These are phyloP conservation scores for Aplysina aerophoba DNA, from an alignment of 37 sponge, comb jelly and placozoan species.

Conservation along the genomic window DNA sequence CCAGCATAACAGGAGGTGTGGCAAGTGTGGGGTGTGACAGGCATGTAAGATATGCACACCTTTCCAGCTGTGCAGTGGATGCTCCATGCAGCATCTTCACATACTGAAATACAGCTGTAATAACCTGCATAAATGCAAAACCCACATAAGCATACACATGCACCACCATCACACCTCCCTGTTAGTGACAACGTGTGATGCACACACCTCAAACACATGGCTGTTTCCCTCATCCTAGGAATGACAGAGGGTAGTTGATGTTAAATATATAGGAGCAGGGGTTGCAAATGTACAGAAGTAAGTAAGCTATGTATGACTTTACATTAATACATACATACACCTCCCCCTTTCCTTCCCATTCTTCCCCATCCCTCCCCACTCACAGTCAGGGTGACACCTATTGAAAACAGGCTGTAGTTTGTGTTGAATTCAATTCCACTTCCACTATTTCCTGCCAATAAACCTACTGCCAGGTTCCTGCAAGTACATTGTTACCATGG, in stretches of 20 bases:
- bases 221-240: too few relatives aligned
- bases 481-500: background rate
- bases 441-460: slow-evolving; percentile 55
- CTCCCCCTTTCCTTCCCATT: background rate
- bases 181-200: background rate
- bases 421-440: slow-evolving; percentile 67
- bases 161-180: background rate
- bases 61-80: slow-evolving; percentile 37
- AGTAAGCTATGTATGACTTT: too few relatives aligned
- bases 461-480: slow-evolving; percentile 61
- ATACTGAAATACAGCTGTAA: slow-evolving; percentile 64
- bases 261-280: too few relatives aligned
- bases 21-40: background rate
- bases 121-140: slow-evolving; percentile 38
- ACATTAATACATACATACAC: too few relatives aligned
- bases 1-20: background rate
- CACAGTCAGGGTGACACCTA: slow-evolving; percentile 71
- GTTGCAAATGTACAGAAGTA: too few relatives aligned
- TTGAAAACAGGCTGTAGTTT: slow-evolving; percentile 59
- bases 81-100: slow-evolving; percentile 39
- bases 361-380: background rate
- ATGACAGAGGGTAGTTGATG: too few relatives aligned
- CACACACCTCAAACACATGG: too few relatives aligned
- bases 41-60: slow-evolving; percentile 28
- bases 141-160: background rate